Evolutionary conservation across 2,797 vertebrate genomes (phyloP).

Genomic region (Chaenodraco wilsoni): DNA sequence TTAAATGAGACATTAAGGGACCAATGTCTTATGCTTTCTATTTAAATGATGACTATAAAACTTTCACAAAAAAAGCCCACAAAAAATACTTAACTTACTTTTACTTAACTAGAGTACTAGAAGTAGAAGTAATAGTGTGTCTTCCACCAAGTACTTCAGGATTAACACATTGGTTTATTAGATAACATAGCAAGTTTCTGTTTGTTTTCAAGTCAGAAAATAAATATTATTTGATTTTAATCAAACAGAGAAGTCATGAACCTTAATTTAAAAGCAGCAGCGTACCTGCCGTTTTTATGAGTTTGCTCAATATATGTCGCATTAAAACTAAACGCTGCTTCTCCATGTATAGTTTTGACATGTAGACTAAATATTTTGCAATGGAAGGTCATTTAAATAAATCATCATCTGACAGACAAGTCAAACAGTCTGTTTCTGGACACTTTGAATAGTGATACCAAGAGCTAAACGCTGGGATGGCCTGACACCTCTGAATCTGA

Average conservation of each 20-base stretch:
- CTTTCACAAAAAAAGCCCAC: no score
- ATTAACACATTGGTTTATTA: neutral
- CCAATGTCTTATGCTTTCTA: neutral
- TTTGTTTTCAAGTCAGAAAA: neutral
- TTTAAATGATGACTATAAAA: no score
- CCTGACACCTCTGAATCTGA: constrained; percentile 5
- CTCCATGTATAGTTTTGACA: no score
- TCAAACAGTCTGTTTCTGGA: neutral
- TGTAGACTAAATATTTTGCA: neutral
- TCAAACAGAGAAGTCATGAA: no score
- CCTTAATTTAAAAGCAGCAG: no score
- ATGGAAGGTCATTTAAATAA: neutral
- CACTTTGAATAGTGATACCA: neutral
- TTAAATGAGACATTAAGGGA: neutral
- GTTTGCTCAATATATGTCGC: no score
- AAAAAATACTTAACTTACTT: no score
- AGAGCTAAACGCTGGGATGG: neutral
- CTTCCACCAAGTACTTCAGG: no score
- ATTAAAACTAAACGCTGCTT: no score
- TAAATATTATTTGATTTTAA: no score
- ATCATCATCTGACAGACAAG: neutral
- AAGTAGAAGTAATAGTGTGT: neutral
- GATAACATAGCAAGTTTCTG: neutral
- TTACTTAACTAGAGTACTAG: neutral
- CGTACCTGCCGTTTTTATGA: no score